These are phyloP conservation scores for Maniola hyperantus DNA, from an alignment of 2,888 invertebrate genomes.

Conservation along the genomic window DNA sequence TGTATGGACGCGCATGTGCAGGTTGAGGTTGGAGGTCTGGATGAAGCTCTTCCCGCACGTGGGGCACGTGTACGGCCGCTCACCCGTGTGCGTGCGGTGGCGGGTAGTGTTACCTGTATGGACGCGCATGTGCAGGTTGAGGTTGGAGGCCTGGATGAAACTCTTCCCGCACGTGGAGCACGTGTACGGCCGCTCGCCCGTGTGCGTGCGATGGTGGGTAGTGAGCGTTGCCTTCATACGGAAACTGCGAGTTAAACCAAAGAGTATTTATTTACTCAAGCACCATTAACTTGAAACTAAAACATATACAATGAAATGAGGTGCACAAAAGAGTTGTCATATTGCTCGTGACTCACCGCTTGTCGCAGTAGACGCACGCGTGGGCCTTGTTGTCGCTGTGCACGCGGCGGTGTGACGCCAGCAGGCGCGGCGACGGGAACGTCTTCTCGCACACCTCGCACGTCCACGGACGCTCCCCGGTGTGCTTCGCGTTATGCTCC, in stretches of 20 bases:
- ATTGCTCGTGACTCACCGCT: conserved; percentile 55
- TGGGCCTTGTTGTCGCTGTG: conserved; percentile 80
- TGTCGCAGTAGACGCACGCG: conserved; percentile 80
- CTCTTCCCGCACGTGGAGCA: conserved; percentile 82
- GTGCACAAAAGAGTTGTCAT: too few relatives aligned
- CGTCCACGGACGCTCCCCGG: conserved; percentile 62
- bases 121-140: conserved; percentile 72
- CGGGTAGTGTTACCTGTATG: conserved; percentile 78
- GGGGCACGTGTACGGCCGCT: conserved; percentile 82
- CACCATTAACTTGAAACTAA: too few relatives aligned
- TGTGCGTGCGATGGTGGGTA: conserved; percentile 84
- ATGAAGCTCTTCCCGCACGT: conserved; percentile 82
- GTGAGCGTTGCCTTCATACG: conserved; percentile 83
- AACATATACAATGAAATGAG: too few relatives aligned
- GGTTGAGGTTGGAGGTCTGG: too few relatives aligned
- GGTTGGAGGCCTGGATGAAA: conserved; percentile 84
- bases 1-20: conserved; percentile 74
- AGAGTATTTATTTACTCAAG: conserved; percentile 8
- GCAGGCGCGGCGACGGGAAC: conserved; percentile 69
- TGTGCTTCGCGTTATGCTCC: conserved; percentile 65
- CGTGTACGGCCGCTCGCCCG: conserved; percentile 83
- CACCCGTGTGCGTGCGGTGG: conserved; percentile 84
- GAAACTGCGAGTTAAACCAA: conserved; percentile 64
- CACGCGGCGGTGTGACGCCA: conserved; percentile 78
- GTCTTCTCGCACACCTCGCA: conserved; percentile 66